These are phyloP conservation scores for Drosophila colorata DNA, from an alignment of 2,888 invertebrate genomes.

Conservation along the genomic window DNA sequence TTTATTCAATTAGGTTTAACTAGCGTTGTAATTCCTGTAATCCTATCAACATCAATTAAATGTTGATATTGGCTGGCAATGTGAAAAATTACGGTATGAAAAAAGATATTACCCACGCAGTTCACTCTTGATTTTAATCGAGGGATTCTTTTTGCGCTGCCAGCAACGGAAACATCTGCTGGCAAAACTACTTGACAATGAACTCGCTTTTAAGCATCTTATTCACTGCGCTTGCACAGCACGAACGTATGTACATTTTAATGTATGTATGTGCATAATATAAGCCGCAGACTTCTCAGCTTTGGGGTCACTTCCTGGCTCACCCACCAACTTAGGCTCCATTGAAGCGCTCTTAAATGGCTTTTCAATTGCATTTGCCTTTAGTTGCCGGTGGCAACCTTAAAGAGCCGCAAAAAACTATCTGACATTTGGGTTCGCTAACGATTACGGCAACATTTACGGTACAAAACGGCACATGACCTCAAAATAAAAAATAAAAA, in stretches of 20 bases:
- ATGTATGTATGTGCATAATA: conserved; percentile 1
- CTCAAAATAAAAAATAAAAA: conserved; percentile 34
- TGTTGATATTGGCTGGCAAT: conserved; percentile 14
- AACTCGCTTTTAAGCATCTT: conserved; percentile 5
- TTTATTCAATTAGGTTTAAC: too few relatives aligned
- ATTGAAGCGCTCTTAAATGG: conserved; percentile 57
- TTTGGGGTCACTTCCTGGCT: conserved; percentile 10
- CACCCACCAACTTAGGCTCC: conserved; percentile 29
- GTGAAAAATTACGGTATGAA: conserved; percentile 19
- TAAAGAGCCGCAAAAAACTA: conserved; percentile 43
- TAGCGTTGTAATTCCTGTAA: not conserved
- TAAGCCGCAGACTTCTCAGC: conserved; percentile 14
- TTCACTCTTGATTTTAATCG: conserved; percentile 23
- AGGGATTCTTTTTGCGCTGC: not conserved
- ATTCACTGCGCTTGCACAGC: conserved; percentile 13
- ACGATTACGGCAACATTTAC: conserved; percentile 20
- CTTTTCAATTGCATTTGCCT: conserved; percentile 70
- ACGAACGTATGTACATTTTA: not conserved
- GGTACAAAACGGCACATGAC: conserved; percentile 57
- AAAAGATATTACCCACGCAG: conserved; percentile 14
- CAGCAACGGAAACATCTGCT: not conserved
- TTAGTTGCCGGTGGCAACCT: conserved; percentile 35
- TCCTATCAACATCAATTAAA: conserved; percentile 5
- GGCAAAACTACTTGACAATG: conserved; percentile 25
- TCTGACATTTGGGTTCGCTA: conserved; percentile 25